These are phyloP conservation scores for Propithecus coquereli DNA, from an alignment of 2,113 vertebrate species.

Conservation along the genomic window DNA sequence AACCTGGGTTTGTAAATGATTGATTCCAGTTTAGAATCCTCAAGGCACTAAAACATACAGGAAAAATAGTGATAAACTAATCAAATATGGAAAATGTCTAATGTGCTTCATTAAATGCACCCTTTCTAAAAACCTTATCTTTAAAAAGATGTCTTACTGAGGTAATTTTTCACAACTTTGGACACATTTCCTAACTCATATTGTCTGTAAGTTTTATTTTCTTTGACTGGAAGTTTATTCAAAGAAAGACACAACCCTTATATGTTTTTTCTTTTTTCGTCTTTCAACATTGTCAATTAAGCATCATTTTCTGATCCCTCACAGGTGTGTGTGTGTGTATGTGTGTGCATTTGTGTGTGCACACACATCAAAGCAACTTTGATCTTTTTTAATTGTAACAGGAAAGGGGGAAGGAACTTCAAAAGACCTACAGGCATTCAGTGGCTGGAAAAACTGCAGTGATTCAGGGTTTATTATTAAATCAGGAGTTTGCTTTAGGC, in stretches of 20 bases:
- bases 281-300: slow-evolving; percentile 36
- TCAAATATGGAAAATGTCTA: background rate
- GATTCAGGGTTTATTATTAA: slow-evolving; percentile 49
- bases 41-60: background rate
- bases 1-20: background rate
- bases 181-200: slow-evolving; percentile 35
- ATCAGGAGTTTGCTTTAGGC: slow-evolving; percentile 13
- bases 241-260: background rate
- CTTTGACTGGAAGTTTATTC: background rate
- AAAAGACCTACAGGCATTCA: background rate
- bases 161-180: background rate
- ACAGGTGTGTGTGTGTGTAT: background rate
- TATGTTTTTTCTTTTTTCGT: slow-evolving; percentile 46
- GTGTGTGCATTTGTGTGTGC: background rate
- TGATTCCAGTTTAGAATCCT: background rate
- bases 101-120: background rate
- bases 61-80: background rate
- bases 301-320: background rate
- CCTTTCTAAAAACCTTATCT: slow-evolving; percentile 49
- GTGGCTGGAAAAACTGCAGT: slow-evolving; percentile 32
- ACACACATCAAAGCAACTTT: slow-evolving; percentile 25
- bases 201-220: slow-evolving; percentile 42
- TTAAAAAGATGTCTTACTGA: slow-evolving; percentile 51
- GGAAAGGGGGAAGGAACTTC: slow-evolving; percentile 50
- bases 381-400: slow-evolving; percentile 56